These are phyloP conservation scores for Eubucco bourcierii DNA, from an alignment of 2,113 vertebrate genomes.

Conservation along the genomic window DNA sequence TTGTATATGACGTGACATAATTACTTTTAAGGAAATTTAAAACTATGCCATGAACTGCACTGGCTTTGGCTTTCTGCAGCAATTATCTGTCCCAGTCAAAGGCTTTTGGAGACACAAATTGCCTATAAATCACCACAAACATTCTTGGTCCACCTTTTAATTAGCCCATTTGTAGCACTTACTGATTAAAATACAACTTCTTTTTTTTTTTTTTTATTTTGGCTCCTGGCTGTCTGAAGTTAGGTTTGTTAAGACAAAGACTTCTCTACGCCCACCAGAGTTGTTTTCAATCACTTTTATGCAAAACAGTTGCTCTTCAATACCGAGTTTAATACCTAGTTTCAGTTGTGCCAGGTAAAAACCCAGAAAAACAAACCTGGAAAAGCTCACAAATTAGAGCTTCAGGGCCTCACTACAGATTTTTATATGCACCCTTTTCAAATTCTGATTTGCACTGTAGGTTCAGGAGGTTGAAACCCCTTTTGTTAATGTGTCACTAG, in stretches of 20 bases:
- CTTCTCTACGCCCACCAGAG: not conserved
- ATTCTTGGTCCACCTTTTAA: constrained; percentile 1
- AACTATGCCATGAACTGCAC: not conserved
- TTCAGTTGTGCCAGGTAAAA: not conserved
- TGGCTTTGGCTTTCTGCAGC: not conserved
- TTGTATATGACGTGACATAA: not conserved
- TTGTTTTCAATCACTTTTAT: not conserved
- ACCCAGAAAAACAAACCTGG: not conserved
- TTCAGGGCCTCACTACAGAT: not conserved
- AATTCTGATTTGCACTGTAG: not conserved
- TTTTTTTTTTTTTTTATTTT: not conserved
- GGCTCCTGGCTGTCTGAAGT: constrained; percentile 9
- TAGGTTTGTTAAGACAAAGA: not conserved
- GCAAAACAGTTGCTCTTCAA: not conserved
- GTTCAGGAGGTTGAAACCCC: not conserved
- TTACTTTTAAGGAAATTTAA: constrained; percentile 35
- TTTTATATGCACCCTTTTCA: not conserved
- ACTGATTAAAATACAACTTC: not conserved
- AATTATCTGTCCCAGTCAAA: constrained; percentile 8
- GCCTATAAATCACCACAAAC: not conserved
- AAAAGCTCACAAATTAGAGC: not conserved
- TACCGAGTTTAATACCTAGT: not conserved
- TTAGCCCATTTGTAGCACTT: constrained; percentile 25
- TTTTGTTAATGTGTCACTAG: not conserved
- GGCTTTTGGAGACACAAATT: not conserved